Evolutionary conservation across 2,113 vertebrate genomes (phyloP), one percentile per base, ranked within the genome.

Genomic region (Isichthys henryi): DNA sequence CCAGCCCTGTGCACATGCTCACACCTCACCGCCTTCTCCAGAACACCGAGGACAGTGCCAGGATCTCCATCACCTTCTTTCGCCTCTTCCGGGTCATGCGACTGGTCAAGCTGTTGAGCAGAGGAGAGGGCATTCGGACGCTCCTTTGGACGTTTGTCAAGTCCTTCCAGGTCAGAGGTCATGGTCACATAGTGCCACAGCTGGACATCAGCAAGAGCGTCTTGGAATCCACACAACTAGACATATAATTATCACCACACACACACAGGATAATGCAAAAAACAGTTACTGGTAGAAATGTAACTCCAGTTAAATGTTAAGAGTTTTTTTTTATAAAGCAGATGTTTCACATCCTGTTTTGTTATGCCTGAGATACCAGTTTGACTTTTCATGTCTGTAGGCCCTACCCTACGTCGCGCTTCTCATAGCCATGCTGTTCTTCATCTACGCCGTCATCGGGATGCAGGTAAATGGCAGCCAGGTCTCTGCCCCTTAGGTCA

Each of bases 61-160:
- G 98, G 92, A 98, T 99, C 94, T 99, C 98, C 94, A 99, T 99
- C 95, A 99, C 98, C 88, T 99, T 99, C 96, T 99, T 99, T 92
- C 98, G 98, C 90, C 97, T 99, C 89, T 99, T 99, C 95, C 98
- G 98, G 83, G 98, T 99, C 92, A 99, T 99, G 98, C 96, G 98
- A 92, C 90, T 99, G 95, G 98, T 99, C 93, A 99, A 99, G 93
- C 97, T 99, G 91, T 97, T 99, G 92, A 99, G 97, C 95, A 97
- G 98, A 92, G 98, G 98, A 86, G 98, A 99, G 95, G 98, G 98
- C 92, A 99, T 99, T 93, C 97, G 98, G 90, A 99, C 98, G 0
- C 93, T 99, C 87, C 95, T 99, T 83, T 99, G 98, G 98, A 99
- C 98, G 11, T 99, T 99, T 90, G 98, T 99, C 93, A 99, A 99